Base-by-base conservation (phyloP, 1,140 invertebrate species). In the Dysdera silvatica region DNA sequence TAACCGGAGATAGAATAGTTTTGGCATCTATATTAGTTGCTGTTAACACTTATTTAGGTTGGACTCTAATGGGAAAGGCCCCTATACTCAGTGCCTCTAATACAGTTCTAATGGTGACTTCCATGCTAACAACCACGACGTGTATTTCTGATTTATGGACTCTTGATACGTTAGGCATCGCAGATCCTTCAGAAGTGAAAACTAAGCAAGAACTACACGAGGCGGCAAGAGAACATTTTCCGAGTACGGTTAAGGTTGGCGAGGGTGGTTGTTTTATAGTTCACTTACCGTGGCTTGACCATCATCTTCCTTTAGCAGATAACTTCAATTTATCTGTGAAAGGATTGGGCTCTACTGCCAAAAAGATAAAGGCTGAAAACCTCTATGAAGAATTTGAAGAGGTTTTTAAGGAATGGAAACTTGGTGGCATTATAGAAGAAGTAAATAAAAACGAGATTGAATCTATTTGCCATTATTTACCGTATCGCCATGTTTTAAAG, bases 161-260 rank as follows among this genome's bases (percentile, higher is more conserved):
- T 16, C 61, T 78, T 28, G 76, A 78, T 51, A 66, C 69, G 20
- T 26, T 77, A 5, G 75, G 74, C 28, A 76, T 77, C 40, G 40
- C 7, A 7, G 73, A 78, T 61, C 73, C 73, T 0, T 55, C 61
- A 12, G 67, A 71, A 64, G 71, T 67, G 43, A 57, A 68, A 61
- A 55, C 68, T 26, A 23, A 53, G 47, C 45, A 62, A n/a, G 70
- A 72, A 43, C 26, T 43, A 16, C 40, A 73, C 55, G 60, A 66
- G 23, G 68, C 57, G 18, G 68, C 67, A 0, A 60, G 63, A 37
- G 54, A 64, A 12, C 58, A 74, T 62, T 75, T 75, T 65, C 31
- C 35, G 24, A 65, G 24, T 8, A 74, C 73, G 14, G 68, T 73
- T 29, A 61, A 43, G 29, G 53, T 70, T 24, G n/a, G n/a, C n/a